Percentiles rank a stretch among this genome's conserved stretches.
Evolutionary conservation across 2,113 vertebrate species (phyloP).

Genomic region (Etheostoma cragini): DNA sequence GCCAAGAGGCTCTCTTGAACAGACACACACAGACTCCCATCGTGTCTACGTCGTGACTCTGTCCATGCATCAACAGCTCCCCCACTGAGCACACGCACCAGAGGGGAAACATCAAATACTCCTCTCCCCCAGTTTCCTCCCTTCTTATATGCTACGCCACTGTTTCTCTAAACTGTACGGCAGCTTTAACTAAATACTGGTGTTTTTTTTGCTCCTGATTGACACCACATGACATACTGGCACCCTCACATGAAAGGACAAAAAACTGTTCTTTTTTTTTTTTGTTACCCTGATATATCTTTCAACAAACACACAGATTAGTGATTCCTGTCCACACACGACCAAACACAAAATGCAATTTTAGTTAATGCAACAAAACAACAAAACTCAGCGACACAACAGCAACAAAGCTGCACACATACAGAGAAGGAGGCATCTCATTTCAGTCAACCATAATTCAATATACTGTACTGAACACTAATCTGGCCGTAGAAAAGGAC

Average conservation of each 20-base stretch:
- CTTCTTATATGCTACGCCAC: not conserved
- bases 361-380: not conserved
- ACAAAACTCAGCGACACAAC: not conserved
- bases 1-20: not conserved
- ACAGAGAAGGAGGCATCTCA: not conserved
- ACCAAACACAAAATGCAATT: not conserved
- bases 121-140: not conserved
- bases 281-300: too few relatives aligned
- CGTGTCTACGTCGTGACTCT: slow-evolving; percentile 51
- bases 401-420: not conserved
- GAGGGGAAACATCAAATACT: slow-evolving; percentile 1
- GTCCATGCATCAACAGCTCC: slow-evolving; percentile 21
- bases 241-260: not conserved
- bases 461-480: not conserved
- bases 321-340: not conserved
- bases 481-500: slow-evolving; percentile 11
- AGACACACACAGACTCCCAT: slow-evolving; percentile 11
- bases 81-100: slow-evolving; percentile 11
- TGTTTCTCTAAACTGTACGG: not conserved
- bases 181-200: not conserved
- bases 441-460: slow-evolving; percentile 2
- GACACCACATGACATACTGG: not conserved
- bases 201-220: not conserved
- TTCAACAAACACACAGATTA: not conserved
- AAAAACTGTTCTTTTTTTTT: not conserved